These are phyloP conservation scores for Mamestra configurata DNA, from an alignment of 1,140 invertebrate species.

Conservation along the genomic window DNA sequence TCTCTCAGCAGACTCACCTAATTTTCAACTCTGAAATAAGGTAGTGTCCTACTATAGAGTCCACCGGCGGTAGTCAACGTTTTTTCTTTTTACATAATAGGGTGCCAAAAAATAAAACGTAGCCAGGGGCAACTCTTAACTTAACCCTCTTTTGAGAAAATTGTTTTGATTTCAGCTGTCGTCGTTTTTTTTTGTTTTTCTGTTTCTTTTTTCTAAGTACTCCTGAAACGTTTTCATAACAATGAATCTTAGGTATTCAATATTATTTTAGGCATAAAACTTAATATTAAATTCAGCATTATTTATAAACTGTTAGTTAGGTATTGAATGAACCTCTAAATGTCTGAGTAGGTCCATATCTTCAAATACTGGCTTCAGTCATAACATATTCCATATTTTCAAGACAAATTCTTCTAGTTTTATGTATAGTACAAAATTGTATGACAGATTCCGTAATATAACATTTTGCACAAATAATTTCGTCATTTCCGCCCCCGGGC, in stretches of 20 bases:
- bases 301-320: no score
- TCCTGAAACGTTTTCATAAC: no score
- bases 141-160: neutral
- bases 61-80: neutral
- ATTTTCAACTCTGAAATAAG: constrained; percentile 30
- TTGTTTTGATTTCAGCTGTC: neutral
- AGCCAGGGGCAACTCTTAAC: neutral
- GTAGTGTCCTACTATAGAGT: neutral
- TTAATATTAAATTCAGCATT: no score
- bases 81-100: neutral
- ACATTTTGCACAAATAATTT: neutral
- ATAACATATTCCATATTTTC: no score
- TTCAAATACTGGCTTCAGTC: no score
- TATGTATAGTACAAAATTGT: neutral
- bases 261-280: no score
- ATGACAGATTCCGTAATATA: neutral
- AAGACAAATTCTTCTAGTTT: neutral
- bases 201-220: neutral
- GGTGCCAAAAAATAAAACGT: neutral
- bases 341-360: no score
- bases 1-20: constrained; percentile 49
- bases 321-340: no score
- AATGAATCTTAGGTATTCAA: no score
- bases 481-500: neutral
- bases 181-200: neutral